phyloP scores from a whole-genome alignment of 2,113 vertebrate species.

The Petrocephalus zakoni region DNA sequence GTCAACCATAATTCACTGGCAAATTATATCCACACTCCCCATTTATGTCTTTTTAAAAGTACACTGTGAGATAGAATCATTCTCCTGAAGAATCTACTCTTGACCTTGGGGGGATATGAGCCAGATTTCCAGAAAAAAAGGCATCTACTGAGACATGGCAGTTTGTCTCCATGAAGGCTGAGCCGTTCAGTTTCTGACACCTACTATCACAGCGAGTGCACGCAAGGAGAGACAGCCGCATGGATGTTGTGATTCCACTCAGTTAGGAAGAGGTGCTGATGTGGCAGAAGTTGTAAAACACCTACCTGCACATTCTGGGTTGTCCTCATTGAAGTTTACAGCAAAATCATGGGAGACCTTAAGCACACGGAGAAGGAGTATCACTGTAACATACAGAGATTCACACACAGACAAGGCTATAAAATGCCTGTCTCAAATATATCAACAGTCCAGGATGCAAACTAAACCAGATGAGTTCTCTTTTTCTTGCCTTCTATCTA shows the following conservation, averaged over 20 bases:
- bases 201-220: not conserved
- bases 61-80: not conserved
- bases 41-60: not conserved
- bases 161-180: not conserved
- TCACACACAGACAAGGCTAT: not conserved
- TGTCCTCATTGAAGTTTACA: conserved; percentile 96
- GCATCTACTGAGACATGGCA: not conserved
- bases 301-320: conserved; percentile 94
- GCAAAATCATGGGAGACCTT: conserved; percentile 97
- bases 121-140: not conserved
- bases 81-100: not conserved
- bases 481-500: not conserved
- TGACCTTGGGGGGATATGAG: not conserved
- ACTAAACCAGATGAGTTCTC: not conserved
- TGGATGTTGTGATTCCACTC: not conserved
- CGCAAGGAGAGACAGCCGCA: not conserved
- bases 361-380: conserved; percentile 24
- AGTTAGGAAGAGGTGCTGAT: not conserved
- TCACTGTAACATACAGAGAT: not conserved
- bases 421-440: not conserved
- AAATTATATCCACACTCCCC: not conserved
- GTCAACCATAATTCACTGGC: not conserved
- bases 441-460: not conserved
- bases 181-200: not conserved
- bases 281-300: not conserved